Evolutionary conservation across 2,888 invertebrate genomes (phyloP), one percentile per base, ranked within the genome.

Genomic region (Orchestes rusci): DNA sequence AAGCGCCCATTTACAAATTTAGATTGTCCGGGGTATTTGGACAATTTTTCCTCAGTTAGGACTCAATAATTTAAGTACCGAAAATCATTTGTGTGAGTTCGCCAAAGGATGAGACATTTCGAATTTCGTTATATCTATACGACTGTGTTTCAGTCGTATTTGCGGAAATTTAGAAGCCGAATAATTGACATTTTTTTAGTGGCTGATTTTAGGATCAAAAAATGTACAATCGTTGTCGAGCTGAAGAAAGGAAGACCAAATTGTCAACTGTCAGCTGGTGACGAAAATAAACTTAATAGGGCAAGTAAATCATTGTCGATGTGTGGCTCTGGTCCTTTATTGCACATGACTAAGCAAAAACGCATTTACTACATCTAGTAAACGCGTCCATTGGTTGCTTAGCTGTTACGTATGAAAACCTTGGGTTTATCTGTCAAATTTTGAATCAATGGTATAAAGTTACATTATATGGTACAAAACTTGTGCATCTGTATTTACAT

Each of bases 91-190:
- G 58, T 64, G 66, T 59, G 57, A 19, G 27, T 43, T 57, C 56
- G 66, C 69, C 69, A 68, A 69, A 69, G 67, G 67, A 64, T 67
- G 67, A 57, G 57, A 68, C 59, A 62, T 64, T 66, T 57, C 52
- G 12, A 51, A 65, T 67, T 69, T 68, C 34, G 17, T 16, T 12
- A 38, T 34, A 68, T 68, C 68, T 56, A 68, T 68, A 61, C 65
- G 57, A 56, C 63, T 58, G 12, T 53, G 12, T 43, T 47, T 45
- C 59, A 63, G 64, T 56, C 58, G 60, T 62, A 68, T 69, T 67
- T 66, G 61, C 67, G 59, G 67, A 66, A 69, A 69, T 68, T 69
- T 69, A 59, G 68, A 67, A 34, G 66, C 66, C 67, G 62, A 67
- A 67, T 42, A 48, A 48, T 56, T 61, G 56, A 59, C 58, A 62